Conservation (phyloP, 2,888 invertebrate species). For the Caenorhabditis angaria region DNA sequence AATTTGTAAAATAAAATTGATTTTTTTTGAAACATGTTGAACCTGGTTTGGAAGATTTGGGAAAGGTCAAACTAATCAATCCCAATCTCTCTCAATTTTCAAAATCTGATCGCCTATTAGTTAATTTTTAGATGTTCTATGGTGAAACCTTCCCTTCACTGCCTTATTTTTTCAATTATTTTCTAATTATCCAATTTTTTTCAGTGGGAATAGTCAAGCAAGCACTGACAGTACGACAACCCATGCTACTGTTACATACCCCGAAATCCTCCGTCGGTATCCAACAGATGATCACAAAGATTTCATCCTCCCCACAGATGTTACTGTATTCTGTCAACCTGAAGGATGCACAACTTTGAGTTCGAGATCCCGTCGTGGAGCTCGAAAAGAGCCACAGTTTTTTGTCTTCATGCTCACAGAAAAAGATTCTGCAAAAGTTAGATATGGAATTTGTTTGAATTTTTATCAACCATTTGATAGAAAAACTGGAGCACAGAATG, state of each 20-base stretch:
- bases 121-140: no score
- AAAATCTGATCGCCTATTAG: no score
- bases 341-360: slow-evolving; percentile 86
- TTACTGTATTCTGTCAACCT: slow-evolving; percentile 99
- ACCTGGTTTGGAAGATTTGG: no score
- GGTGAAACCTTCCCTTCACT: slow-evolving; percentile 99
- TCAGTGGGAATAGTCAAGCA: slow-evolving; percentile 27
- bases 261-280: slow-evolving; percentile 74
- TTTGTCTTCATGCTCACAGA: slow-evolving; percentile 95
- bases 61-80: no score
- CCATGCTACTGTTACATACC: slow-evolving; percentile 46
- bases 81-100: no score
- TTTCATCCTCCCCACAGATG: slow-evolving; percentile 94
- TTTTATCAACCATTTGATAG: slow-evolving; percentile 76
- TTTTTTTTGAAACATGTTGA: no score
- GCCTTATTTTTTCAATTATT: slow-evolving; percentile 97
- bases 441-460: slow-evolving; percentile 95
- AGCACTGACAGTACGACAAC: slow-evolving; percentile 7
- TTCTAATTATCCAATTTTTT: no score
- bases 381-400: slow-evolving; percentile 85
- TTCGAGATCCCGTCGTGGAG: slow-evolving; percentile 75
- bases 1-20: no score
- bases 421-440: slow-evolving; percentile 94
- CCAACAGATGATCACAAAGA: slow-evolving; percentile 78
- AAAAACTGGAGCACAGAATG: slow-evolving; percentile 13